These are phyloP conservation scores for Ceryle rudis DNA, from an alignment of 2,797 vertebrate species.

Conservation along the genomic window DNA sequence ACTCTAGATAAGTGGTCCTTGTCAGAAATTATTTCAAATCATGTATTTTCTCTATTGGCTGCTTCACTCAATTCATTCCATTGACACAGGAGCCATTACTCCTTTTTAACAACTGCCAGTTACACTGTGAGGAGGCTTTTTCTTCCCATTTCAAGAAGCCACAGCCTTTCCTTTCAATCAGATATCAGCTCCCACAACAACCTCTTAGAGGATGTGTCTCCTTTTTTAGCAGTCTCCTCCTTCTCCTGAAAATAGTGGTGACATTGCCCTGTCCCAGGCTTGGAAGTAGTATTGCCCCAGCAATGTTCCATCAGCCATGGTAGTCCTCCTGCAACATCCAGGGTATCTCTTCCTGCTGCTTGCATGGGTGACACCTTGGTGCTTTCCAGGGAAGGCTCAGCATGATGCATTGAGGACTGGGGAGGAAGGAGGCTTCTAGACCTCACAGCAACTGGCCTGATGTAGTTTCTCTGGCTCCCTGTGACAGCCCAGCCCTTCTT, in stretches of 20 bases:
- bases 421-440: background rate
- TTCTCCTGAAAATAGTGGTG: background rate
- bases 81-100: background rate
- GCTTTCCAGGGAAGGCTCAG: background rate
- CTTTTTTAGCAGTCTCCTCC: background rate
- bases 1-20: background rate
- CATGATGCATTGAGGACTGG: rapidly evolving
- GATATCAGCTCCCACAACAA: background rate
- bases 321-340: background rate
- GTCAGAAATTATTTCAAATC: background rate
- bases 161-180: background rate
- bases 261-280: background rate
- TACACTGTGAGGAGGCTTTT: rapidly evolving
- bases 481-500: background rate
- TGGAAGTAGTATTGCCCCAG: background rate
- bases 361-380: background rate
- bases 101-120: background rate
- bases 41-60: rapidly evolving
- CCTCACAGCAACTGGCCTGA: background rate
- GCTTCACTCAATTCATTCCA: background rate
- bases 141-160: background rate
- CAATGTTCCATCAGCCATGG: rapidly evolving
- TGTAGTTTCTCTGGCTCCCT: background rate
- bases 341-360: background rate
- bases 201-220: background rate